Conservation (phyloP, 2,113 vertebrate species). For the Mola mola region DNA sequence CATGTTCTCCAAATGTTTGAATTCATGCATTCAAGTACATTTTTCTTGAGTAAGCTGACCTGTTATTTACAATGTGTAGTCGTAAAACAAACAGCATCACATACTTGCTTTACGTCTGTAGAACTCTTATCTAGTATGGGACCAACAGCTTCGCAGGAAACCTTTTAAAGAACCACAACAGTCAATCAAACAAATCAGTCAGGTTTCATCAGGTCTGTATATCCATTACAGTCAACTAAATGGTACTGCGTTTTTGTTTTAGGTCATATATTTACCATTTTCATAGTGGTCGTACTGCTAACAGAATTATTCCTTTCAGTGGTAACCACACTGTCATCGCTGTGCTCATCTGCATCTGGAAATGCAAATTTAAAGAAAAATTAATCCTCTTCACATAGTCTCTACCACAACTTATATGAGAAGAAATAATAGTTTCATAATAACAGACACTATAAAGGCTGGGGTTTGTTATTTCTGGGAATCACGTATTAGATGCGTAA, state of each 20-base stretch:
- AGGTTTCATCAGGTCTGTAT: background rate
- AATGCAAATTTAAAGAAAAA: background rate
- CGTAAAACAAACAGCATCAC: background rate
- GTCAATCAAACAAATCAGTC: background rate
- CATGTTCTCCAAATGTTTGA: background rate
- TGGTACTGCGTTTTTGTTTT: background rate
- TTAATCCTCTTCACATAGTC: background rate
- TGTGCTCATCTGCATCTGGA: slow-evolving; percentile 27
- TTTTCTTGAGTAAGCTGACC: too few relatives aligned
- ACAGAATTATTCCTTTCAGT: background rate
- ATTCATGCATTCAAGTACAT: background rate
- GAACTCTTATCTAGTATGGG: background rate
- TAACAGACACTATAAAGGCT: too few relatives aligned
- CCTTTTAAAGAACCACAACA: slow-evolving; percentile 25
- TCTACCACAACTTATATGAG: background rate
- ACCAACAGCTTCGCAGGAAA: background rate
- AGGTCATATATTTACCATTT: slow-evolving; percentile 51
- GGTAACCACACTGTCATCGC: background rate
- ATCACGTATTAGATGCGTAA: too few relatives aligned
- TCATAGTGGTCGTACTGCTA: slow-evolving; percentile 8
- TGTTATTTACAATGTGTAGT: background rate
- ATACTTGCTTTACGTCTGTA: slow-evolving; percentile 27
- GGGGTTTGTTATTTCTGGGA: too few relatives aligned
- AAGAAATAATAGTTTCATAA: too few relatives aligned
- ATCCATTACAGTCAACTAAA: too few relatives aligned